These are phyloP conservation scores for Cepaea hortensis DNA, from an alignment of 2,888 invertebrate species.

Conservation along the genomic window DNA sequence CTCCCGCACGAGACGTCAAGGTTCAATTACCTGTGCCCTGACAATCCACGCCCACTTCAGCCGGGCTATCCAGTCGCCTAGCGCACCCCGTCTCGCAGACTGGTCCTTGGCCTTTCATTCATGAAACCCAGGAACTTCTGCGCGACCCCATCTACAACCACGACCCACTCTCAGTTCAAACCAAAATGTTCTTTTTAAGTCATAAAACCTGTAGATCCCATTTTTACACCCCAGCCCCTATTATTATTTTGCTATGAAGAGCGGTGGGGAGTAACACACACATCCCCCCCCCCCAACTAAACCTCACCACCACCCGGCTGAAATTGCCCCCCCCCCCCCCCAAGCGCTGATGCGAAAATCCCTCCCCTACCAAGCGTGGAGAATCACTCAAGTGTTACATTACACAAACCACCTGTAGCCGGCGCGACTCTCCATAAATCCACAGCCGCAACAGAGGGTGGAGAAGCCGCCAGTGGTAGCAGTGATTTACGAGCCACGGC, in stretches of 20 bases:
- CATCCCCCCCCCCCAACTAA: not conserved
- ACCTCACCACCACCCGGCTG: not conserved
- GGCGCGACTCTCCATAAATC: not conserved
- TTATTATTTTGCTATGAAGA: no score
- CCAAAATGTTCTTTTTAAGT: not conserved
- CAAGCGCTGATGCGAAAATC: not conserved
- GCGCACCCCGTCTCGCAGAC: not conserved
- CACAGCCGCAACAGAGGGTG: not conserved
- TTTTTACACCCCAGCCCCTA: not conserved
- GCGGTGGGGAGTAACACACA: no score
- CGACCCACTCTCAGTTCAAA: not conserved
- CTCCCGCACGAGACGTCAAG: not conserved
- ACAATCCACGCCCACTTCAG: slow-evolving; percentile 1
- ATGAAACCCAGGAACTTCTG: slow-evolving; percentile 11
- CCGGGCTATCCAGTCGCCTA: slow-evolving; percentile 12
- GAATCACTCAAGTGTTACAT: slow-evolving; percentile 23
- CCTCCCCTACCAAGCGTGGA: not conserved
- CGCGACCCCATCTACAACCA: not conserved
- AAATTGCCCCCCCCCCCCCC: not conserved
- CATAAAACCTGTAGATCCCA: not conserved
- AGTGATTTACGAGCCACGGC: not conserved
- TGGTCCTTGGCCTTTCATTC: slow-evolving; percentile 22
- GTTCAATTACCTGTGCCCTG: slow-evolving; percentile 27
- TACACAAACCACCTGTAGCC: not conserved
- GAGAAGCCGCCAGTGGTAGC: not conserved